A percentile compares a stretch with the other conserved stretches of the same genome.
These are phyloP conservation scores for Ophthalmotilapia sp. DNA, from an alignment of 2,113 vertebrate genomes.

Conservation along the genomic window DNA sequence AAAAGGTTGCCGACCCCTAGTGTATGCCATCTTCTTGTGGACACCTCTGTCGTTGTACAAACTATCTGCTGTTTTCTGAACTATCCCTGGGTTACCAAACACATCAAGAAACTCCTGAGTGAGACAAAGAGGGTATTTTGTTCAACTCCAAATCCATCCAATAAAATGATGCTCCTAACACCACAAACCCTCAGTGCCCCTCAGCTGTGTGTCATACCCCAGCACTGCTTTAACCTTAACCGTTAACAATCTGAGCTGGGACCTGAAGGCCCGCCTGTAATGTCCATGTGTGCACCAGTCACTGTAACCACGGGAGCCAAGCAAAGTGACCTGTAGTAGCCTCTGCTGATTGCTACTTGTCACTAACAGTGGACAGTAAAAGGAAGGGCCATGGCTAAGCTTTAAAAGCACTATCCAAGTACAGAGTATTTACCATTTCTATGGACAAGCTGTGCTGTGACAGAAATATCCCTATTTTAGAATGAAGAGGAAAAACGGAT, in stretches of 20 bases:
- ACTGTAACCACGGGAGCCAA: neutral
- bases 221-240: neutral
- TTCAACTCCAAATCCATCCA: neutral
- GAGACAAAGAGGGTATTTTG: neutral
- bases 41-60: neutral
- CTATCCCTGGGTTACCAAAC: neutral
- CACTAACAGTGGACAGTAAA: constrained; percentile 4
- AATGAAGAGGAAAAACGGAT: constrained; percentile 7
- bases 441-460: neutral
- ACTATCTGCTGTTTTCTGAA: neutral
- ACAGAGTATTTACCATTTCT: neutral
- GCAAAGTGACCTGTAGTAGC: constrained; percentile 34
- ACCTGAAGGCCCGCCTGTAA: neutral
- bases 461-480: constrained; percentile 14
- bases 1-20: neutral
- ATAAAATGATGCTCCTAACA: neutral
- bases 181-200: neutral
- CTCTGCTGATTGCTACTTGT: neutral
- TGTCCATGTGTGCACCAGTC: neutral
- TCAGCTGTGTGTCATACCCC: neutral
- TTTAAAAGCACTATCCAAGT: neutral
- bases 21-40: neutral
- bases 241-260: neutral
- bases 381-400: neutral
- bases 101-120: neutral